phyloP scores from a whole-genome alignment of 1,140 invertebrate genomes.

The Zaprionus camerounensis region DNA sequence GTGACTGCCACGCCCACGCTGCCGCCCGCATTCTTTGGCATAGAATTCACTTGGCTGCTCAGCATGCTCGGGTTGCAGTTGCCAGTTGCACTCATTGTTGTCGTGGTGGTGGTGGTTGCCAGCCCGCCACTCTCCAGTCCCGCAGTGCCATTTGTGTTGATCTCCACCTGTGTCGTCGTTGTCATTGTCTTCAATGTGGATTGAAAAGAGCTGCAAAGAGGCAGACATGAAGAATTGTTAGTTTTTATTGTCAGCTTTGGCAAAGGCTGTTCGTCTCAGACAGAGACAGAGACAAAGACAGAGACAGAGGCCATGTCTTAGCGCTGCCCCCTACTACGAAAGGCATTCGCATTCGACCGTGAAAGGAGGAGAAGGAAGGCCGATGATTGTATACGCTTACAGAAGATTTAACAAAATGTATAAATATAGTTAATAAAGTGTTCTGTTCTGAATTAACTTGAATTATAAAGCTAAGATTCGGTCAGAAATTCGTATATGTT shows the following conservation, averaged over 20 bases:
- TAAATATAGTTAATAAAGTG: no score
- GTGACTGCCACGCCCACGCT: conserved; percentile 29
- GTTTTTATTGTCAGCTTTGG: conserved; percentile 7
- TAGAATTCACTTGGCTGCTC: conserved; percentile 7
- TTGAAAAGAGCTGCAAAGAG: conserved; percentile 27
- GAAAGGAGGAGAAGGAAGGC: conserved; percentile 35
- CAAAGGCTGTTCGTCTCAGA: neutral
- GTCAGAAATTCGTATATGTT: no score
- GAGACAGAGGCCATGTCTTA: conserved; percentile 4
- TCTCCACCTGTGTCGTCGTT: conserved; percentile 64
- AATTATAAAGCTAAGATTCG: no score
- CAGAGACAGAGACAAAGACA: neutral
- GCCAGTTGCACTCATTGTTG: conserved; percentile 14
- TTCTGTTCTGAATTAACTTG: no score
- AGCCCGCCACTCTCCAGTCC: neutral
- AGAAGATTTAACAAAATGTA: no score
- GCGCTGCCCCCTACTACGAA: conserved; percentile 4
- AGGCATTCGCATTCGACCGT: conserved; percentile 61
- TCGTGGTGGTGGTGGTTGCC: conserved; percentile 6
- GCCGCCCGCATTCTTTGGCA: conserved; percentile 39
- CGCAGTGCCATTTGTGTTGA: conserved; percentile 50
- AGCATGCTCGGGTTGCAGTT: conserved; percentile 11
- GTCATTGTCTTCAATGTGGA: conserved; percentile 55
- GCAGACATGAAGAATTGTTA: conserved; percentile 13
- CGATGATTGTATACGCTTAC: neutral